A percentile compares a stretch with the other conserved stretches of the same genome.
Conservation (phyloP, 2,888 invertebrate species). For the Steinernema hermaphroditum region DNA sequence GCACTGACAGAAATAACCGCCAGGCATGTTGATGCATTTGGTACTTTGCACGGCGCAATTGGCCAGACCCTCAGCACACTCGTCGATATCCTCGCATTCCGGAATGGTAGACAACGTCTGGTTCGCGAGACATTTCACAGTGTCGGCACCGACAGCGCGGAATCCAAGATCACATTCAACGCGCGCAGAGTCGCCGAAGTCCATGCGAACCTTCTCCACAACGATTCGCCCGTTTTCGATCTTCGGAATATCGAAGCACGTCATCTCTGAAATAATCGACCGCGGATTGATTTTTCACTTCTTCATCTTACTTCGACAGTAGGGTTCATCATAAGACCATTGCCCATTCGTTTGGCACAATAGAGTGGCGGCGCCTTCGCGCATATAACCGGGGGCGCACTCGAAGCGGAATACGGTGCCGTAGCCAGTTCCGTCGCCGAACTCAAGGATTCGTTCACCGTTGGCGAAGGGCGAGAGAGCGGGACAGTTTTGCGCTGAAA, state of each 20-base stretch:
- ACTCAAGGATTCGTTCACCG: conserved; percentile 60
- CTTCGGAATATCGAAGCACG: conserved; percentile 58
- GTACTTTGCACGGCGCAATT: conserved; percentile 57
- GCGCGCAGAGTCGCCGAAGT: conserved; percentile 60
- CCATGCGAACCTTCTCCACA: conserved; percentile 34
- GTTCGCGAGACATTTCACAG: conserved; percentile 63
- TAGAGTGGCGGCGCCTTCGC: conserved; percentile 75
- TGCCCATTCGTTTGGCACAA: conserved; percentile 84
- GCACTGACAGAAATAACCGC: conserved; percentile 65
- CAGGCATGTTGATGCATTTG: conserved; percentile 60
- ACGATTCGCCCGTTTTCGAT: conserved; percentile 57
- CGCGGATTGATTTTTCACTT: not conserved
- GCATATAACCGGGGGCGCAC: conserved; percentile 62
- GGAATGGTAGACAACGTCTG: conserved; percentile 62
- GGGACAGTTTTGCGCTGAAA: conserved; percentile 62
- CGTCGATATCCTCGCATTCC: conserved; percentile 63
- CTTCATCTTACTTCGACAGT: conserved; percentile 82
- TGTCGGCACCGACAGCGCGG: conserved; percentile 54
- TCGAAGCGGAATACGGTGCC: conserved; percentile 64
- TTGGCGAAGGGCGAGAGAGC: conserved; percentile 59
- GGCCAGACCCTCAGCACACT: conserved; percentile 58
- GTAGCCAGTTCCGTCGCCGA: conserved; percentile 66
- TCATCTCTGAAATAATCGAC: conserved; percentile 52
- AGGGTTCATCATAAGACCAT: conserved; percentile 90
- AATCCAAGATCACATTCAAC: conserved; percentile 62